Conservation (phyloP, 2,797 vertebrate species). For the Petrocephalus sullivani region DNA sequence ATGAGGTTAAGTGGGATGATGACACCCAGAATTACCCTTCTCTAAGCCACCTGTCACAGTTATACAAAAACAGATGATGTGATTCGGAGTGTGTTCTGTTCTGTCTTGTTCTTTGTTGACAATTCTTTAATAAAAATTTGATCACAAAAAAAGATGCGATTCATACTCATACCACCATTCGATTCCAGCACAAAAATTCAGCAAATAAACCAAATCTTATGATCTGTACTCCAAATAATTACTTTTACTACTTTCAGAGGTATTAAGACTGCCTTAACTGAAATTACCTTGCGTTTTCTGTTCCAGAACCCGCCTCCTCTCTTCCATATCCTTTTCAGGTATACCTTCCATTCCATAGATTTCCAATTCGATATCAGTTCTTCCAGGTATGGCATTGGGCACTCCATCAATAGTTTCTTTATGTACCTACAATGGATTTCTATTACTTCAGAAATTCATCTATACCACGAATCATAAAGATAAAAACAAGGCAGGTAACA, state of each 20-base stretch:
- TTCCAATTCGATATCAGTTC: conserved; percentile 94
- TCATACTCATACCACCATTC: not conserved
- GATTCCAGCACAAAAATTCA: not conserved
- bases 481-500: not conserved
- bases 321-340: conserved; percentile 98
- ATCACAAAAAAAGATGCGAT: too few species aligned
- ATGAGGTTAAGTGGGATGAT: too few species aligned
- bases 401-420: conserved; percentile 98
- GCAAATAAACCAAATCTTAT: not conserved
- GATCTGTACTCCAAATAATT: not conserved
- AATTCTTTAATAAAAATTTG: too few species aligned
- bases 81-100: too few species aligned
- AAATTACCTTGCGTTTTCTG: conserved; percentile 90
- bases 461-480: not conserved
- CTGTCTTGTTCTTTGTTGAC: too few species aligned
- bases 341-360: conserved; percentile 99
- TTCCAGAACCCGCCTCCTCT: conserved; percentile 84
- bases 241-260: not conserved
- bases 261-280: not conserved
- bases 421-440: conserved; percentile 73
- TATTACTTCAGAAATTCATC: not conserved
- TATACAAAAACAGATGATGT: not conserved
- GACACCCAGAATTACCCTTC: not conserved
- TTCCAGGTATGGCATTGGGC: conserved; percentile 95
- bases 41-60: not conserved